Evolutionary conservation across 2,797 vertebrate species (phyloP).

Genomic region (Gobio occitaniae): DNA sequence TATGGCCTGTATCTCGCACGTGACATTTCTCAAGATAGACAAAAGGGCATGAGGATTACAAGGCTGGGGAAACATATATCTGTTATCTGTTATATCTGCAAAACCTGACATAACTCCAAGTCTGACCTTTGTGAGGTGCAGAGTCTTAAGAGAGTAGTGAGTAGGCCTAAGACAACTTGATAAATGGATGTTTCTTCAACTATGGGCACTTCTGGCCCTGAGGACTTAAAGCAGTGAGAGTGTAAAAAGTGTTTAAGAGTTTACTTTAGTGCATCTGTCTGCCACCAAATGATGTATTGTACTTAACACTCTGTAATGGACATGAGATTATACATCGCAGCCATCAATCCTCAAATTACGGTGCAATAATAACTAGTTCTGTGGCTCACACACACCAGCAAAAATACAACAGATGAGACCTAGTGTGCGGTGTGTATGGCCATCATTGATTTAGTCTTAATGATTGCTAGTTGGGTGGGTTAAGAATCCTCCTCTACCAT

Average conservation of each 20-base stretch:
- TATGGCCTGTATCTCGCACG: background rate
- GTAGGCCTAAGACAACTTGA: background rate
- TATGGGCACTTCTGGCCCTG: background rate
- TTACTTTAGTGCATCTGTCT: background rate
- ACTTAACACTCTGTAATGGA: background rate
- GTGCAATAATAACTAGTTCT: background rate
- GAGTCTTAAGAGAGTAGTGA: background rate
- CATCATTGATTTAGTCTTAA: background rate
- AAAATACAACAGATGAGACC: background rate
- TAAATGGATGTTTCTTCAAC: background rate
- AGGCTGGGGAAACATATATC: background rate
- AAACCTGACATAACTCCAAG: background rate
- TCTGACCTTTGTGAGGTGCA: background rate
- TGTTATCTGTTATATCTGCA: background rate
- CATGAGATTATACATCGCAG: background rate
- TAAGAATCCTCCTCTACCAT: background rate
- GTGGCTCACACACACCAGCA: background rate
- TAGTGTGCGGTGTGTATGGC: background rate
- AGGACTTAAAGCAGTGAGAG: background rate
- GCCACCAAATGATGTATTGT: background rate
- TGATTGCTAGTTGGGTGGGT: conserved; percentile 11
- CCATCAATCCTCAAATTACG: background rate
- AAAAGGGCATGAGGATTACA: background rate
- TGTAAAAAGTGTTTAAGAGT: background rate
- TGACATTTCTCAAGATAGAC: background rate